Conservation (phyloP, 2,888 invertebrate species). For the Drosophila kambysellisi region DNA sequence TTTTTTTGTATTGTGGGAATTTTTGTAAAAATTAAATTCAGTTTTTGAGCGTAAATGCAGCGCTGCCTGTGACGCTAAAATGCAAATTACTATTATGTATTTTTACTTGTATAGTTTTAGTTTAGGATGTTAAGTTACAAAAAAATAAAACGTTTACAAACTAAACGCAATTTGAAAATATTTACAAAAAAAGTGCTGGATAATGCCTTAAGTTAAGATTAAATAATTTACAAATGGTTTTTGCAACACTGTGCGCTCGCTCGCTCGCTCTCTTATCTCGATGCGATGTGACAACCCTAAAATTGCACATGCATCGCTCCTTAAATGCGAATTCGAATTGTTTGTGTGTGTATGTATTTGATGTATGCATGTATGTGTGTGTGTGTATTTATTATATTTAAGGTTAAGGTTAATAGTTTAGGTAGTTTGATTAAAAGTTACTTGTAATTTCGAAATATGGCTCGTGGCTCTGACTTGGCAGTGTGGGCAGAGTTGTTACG, state of each 20-base stretch:
- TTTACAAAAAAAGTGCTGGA: conserved; percentile 71
- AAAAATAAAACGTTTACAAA: conserved; percentile 58
- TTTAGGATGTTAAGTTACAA: conserved; percentile 57
- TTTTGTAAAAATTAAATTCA: conserved; percentile 72
- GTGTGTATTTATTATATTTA: conserved; percentile 49
- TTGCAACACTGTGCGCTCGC: conserved; percentile 65
- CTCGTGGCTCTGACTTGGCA: conserved; percentile 81
- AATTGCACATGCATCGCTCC: conserved; percentile 43
- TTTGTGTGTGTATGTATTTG: conserved; percentile 28
- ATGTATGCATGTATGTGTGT: conserved; percentile 36
- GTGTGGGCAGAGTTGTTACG: conserved; percentile 70
- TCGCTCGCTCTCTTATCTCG: conserved; percentile 41
- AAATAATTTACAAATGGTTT: conserved; percentile 83
- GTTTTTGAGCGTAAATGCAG: conserved; percentile 83
- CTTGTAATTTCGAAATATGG: conserved; percentile 79
- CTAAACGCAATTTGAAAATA: conserved; percentile 69
- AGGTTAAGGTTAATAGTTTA: conserved; percentile 80
- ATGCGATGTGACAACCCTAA: conserved; percentile 66
- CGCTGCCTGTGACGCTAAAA: conserved; percentile 70
- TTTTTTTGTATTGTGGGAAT: conserved; percentile 35
- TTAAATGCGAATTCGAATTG: conserved; percentile 68
- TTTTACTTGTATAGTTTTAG: conserved; percentile 47
- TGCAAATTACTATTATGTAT: conserved; percentile 66
- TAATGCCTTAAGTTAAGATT: conserved; percentile 73
- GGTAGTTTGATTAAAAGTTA: conserved; percentile 80